Percentiles rank a stretch among this genome's conserved stretches.
phyloP scores from a whole-genome alignment of 2,113 vertebrate species.

The Perccottus glenii region DNA sequence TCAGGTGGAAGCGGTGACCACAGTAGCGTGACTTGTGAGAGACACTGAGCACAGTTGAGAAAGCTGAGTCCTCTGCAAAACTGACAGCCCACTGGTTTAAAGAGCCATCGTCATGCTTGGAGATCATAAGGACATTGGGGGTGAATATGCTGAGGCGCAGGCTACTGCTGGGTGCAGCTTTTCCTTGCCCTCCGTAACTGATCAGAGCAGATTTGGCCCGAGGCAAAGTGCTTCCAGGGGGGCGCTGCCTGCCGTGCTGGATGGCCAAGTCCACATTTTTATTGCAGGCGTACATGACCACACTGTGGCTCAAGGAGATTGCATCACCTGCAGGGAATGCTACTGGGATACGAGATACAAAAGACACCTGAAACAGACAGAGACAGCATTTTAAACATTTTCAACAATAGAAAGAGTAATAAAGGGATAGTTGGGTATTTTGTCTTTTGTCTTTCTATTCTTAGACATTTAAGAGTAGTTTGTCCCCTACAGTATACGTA shows the following conservation, averaged over 20 bases:
- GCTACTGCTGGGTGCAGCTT: slow-evolving; percentile 73
- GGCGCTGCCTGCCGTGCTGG: slow-evolving; percentile 92
- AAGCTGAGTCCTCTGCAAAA: slow-evolving; percentile 96
- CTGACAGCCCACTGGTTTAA: slow-evolving; percentile 97
- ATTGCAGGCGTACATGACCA: slow-evolving; percentile 98
- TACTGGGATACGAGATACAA: slow-evolving; percentile 97
- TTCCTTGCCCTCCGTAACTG: slow-evolving; percentile 69
- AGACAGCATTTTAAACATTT: neutral
- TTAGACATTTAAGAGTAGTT: too few species aligned
- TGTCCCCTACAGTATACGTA: too few species aligned
- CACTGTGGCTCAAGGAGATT: slow-evolving; percentile 93
- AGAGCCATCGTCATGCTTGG: slow-evolving; percentile 95
- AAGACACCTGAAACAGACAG: slow-evolving; percentile 87
- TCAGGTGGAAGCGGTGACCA: slow-evolving; percentile 98
- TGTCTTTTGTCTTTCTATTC: too few species aligned
- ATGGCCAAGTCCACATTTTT: slow-evolving; percentile 96
- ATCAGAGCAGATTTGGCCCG: slow-evolving; percentile 89
- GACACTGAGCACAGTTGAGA: slow-evolving; percentile 96
- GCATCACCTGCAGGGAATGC: slow-evolving; percentile 96
- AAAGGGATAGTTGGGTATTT: too few species aligned
- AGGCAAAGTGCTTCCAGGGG: slow-evolving; percentile 75
- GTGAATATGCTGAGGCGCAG: slow-evolving; percentile 97
- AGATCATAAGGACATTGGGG: slow-evolving; percentile 97
- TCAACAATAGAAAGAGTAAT: too few species aligned
- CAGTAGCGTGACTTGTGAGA: slow-evolving; percentile 97